phyloP scores from a whole-genome alignment of 2,888 invertebrate species.

The Hypsopygia costalis region DNA sequence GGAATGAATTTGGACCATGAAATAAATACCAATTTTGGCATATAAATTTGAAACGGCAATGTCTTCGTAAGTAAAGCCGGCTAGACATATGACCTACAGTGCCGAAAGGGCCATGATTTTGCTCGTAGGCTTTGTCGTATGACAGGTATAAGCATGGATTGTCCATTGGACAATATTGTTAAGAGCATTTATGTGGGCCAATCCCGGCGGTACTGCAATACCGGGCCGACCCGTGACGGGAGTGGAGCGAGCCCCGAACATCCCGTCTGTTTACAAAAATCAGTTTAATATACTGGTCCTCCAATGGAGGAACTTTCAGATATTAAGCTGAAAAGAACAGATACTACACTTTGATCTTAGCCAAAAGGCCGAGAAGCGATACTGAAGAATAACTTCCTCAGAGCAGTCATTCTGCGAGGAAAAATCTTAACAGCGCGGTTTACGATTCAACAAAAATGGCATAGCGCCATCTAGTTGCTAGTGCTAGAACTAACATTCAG shows the following conservation, averaged over 20 bases:
- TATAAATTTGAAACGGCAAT: no score
- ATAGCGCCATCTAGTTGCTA: background rate
- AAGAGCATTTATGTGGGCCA: constrained; percentile 21
- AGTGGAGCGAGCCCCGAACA: constrained; percentile 29
- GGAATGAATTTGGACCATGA: no score
- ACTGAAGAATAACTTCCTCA: background rate
- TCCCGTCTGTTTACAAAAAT: constrained; percentile 26
- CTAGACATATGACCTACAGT: no score
- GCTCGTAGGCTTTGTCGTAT: no score
- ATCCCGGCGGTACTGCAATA: constrained; percentile 30
- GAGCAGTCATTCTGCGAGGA: background rate
- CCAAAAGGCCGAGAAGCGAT: constrained; percentile 29
- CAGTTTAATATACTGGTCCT: constrained; percentile 30
- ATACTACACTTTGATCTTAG: constrained; percentile 27
- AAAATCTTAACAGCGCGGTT: constrained; percentile 1
- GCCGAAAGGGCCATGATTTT: no score
- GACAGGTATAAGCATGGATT: no score
- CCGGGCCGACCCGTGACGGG: constrained; percentile 29
- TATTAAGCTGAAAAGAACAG: constrained; percentile 29
- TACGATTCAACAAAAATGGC: background rate
- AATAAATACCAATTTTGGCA: no score
- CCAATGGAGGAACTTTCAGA: constrained; percentile 28
- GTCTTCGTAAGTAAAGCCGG: no score
- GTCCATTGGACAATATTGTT: no score
- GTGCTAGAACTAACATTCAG: background rate